Evolutionary conservation across 1,140 invertebrate species (phyloP), one percentile per base, ranked within the genome.

Genomic region (Ptiloglossa arizonensis): DNA sequence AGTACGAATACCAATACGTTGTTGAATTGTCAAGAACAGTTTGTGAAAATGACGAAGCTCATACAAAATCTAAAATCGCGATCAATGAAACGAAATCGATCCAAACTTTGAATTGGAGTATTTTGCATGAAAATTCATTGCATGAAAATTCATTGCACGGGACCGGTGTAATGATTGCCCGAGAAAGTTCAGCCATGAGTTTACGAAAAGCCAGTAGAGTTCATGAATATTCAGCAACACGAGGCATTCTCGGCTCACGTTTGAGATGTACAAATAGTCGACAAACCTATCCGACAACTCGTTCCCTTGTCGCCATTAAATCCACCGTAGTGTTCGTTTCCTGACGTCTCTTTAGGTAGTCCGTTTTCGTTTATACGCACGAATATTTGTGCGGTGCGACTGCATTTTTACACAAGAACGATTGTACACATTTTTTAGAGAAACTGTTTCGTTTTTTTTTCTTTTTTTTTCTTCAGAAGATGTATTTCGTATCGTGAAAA

Each of bases 281-380:
- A 67, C 52, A 67, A 56, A 56, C 62, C 48, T 60, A 71, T 71
- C 56, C 35, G 71, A 73, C 71, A 64, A 73, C 38, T 73, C 60
- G 71, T 73, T 64, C 71, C 60, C 60, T 52, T 54, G 71, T 73
- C 60, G 48, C 50, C 60, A 41, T 73, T 73, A 52, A 73, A 22
- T 6, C 38, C 59, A 22, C 60, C 22, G 17, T 41, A 52, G 17
- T 17, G 48, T 73, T 13, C 35, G n/a, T 54, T 66, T 9, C 44
- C 46, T 52, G 57, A 63, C 29, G 5, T 32, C 52, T 44, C 54
- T 32, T 70, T 48, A 35, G 27, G 38, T 9, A 2, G 24, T 29
- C 24, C 38, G 19, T 46, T 44, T 59, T 44, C 24, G 2, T 13
- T 44, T 46, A 5, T 15, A 38, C 9, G 56, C 24, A 11, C 13